A percentile compares a stretch with the other conserved stretches of the same genome.
phyloP scores from a whole-genome alignment of 2,113 vertebrate genomes.

The Rissa tridactyla region DNA sequence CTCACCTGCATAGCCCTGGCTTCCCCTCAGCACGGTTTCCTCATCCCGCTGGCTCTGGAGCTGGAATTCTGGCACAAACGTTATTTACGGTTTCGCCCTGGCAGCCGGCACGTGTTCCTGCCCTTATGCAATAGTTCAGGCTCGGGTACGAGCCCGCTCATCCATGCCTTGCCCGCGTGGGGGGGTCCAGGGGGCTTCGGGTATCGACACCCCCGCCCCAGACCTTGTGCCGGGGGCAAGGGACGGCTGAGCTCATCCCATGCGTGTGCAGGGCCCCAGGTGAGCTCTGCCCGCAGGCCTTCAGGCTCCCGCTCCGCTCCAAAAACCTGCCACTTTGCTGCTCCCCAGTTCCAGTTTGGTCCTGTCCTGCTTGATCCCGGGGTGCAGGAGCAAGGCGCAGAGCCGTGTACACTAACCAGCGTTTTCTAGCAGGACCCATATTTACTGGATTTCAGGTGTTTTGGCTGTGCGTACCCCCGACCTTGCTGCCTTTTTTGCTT shows the following conservation, averaged over 20 bases:
- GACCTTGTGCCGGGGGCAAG: not conserved
- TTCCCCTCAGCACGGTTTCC: rapidly evolving
- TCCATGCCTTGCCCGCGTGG: rapidly evolving
- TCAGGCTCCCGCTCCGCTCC: not conserved
- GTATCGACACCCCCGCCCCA: rapidly evolving
- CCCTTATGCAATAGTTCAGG: not conserved
- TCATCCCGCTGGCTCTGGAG: not conserved
- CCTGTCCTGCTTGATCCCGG: not conserved
- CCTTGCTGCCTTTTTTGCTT: not conserved
- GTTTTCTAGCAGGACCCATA: not conserved
- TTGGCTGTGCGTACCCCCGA: not conserved
- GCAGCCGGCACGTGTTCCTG: rapidly evolving
- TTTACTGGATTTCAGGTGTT: not conserved
- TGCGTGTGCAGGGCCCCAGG: not conserved
- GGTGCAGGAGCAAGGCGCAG: not conserved
- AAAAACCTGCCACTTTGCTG: not conserved
- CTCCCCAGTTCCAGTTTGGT: not conserved
- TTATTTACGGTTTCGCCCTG: not conserved
- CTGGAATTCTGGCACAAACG: not conserved
- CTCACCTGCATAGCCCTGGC: not conserved
- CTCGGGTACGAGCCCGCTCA: not conserved
- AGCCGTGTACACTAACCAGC: too few relatives aligned
- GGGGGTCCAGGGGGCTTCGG: not conserved
- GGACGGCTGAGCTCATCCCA: not conserved
- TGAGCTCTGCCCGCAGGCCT: not conserved